Evolutionary conservation across 2,888 invertebrate genomes (phyloP), one percentile per base, ranked within the genome.

Genomic region (Rhimphoctona megacephalus): DNA sequence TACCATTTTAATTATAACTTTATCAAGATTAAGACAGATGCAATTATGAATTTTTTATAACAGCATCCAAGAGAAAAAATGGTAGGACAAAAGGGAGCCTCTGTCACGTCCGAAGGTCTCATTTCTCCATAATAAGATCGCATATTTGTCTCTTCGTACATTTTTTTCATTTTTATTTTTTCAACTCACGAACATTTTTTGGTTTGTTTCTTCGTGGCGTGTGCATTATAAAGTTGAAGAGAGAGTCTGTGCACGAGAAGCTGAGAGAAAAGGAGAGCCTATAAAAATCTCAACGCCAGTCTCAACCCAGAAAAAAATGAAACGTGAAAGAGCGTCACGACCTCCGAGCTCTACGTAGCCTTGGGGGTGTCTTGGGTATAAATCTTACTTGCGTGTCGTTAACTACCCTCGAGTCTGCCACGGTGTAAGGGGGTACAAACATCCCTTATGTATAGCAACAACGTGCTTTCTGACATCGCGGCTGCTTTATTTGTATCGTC

Each of bases 401-500:
- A 84, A 87, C 73, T 87, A 81, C 76, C 11, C 74, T 76, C 82
- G 74, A 85, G 64, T 82, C 39, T 79, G 79, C 79, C 39, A 66
- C 78, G 54, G 49, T 61, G 76, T 19, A 72, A 39, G 46, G 70
- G 17, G n/a, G 69, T n/a, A 64, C 69, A 64, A 76, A 74, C 64
- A 73, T 73, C 72, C 54, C 66, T 22, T 78, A 77, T 70, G 69
- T 61, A 69, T 70, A 81, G 39, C 54, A 77, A 66, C 54, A 61
- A 80, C 79, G 74, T 82, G 81, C 73, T 66, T 67, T 64, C 69
- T 72, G 43, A 73, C 66, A 73, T 87, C 85, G 85, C 87, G 86
- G 73, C 80, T 84, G 85, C 83, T 74, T 85, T 82, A 84, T 90
- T 88, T 88, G 82, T 85, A 82, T 79, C 83, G 81, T 77, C 61